A percentile compares a stretch with the other conserved stretches of the same genome.
Conservation (phyloP, 2,797 vertebrate genomes). For the Choloepus didactylus region DNA sequence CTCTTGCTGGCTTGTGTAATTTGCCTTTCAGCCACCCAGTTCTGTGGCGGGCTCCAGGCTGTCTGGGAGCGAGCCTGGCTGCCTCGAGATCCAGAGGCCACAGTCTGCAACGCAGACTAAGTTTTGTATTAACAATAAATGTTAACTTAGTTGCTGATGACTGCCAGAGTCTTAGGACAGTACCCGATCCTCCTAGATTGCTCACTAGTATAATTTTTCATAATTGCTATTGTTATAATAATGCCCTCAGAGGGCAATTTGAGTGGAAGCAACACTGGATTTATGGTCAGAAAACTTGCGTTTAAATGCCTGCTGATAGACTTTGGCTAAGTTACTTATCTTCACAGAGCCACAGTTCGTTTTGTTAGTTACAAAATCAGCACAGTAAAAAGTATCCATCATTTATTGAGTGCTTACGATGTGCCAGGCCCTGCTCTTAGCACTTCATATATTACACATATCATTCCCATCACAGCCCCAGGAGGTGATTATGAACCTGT, state of each 20-base stretch:
- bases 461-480: background rate
- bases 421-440: background rate
- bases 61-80: constrained; percentile 76
- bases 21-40: constrained; percentile 69
- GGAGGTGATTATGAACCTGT: background rate
- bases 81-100: constrained; percentile 63
- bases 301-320: constrained; percentile 59
- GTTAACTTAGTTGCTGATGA: constrained; percentile 75
- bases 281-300: constrained; percentile 63
- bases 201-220: constrained; percentile 62
- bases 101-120: constrained; percentile 36
- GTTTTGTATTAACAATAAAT: constrained; percentile 77
- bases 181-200: constrained; percentile 46
- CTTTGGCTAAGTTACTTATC: constrained; percentile 51
- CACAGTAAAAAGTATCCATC: background rate
- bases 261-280: constrained; percentile 51
- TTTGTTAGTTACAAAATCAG: constrained; percentile 55
- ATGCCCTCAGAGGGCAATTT: constrained; percentile 53
- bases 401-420: background rate
- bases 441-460: background rate
- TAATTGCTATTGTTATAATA: constrained; percentile 70
- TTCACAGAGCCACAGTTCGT: constrained; percentile 58
- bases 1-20: constrained; percentile 61
- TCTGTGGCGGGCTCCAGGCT: constrained; percentile 72
- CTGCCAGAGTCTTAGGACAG: constrained; percentile 30